Percentiles rank a stretch among this genome's conserved stretches.
phyloP scores from a whole-genome alignment of 2,113 vertebrate species.

The Aix galericulata region DNA sequence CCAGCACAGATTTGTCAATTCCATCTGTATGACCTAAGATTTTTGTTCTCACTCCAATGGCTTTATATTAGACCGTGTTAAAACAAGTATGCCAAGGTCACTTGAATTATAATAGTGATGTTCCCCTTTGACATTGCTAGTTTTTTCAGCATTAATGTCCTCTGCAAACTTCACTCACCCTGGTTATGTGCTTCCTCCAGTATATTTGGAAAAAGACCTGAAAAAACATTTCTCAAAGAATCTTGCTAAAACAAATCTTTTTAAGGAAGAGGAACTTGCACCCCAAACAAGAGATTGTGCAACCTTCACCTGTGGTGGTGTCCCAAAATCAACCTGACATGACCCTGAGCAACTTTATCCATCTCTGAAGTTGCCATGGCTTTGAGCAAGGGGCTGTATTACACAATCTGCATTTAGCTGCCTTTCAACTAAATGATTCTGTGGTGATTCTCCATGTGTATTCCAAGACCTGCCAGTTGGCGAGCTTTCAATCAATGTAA shows the following conservation, averaged over 20 bases:
- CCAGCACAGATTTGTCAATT: background rate
- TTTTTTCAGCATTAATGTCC: background rate
- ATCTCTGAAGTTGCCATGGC: background rate
- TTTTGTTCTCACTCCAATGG: background rate
- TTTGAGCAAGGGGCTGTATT: background rate
- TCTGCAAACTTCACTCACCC: background rate
- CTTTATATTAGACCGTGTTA: background rate
- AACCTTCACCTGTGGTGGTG: background rate
- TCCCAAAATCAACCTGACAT: background rate
- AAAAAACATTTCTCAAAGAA: background rate
- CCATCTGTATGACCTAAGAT: constrained; percentile 5
- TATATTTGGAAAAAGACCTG: background rate
- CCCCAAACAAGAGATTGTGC: background rate
- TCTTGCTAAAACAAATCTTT: background rate
- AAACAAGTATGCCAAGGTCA: constrained; percentile 5
- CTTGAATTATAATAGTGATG: background rate
- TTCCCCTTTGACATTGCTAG: background rate
- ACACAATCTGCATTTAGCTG: background rate
- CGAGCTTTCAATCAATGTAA: background rate
- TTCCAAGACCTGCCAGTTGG: background rate
- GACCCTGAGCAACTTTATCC: background rate
- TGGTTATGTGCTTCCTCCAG: background rate
- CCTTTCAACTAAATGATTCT: background rate
- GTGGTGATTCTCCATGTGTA: background rate
- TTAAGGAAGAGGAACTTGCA: background rate